Base-by-base conservation (phyloP, 2,888 invertebrate species). In the Polymixis flavicincta region DNA sequence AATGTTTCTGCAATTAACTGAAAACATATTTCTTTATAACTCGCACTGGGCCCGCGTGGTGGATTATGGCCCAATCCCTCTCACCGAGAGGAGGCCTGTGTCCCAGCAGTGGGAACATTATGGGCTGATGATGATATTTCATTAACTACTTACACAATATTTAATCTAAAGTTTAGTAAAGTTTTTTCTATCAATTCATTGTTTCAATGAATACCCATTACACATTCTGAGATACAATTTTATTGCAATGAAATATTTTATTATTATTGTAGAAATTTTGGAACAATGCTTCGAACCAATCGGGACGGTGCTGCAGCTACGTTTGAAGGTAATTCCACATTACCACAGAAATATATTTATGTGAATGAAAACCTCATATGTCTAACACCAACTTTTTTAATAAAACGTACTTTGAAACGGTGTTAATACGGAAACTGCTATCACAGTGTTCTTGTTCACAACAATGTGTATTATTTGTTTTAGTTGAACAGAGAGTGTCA, bases 211-310 rank as follows among this genome's bases (percentile, higher is more conserved):
- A n/a, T n/a, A 4, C 4, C 0, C 0, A 11, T 28, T 28, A 17
- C n/a, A 61, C 0, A 9, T 55, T 14, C 8, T 19, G 14, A 14
- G 22, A 1, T 19, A 60, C 25, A 45, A 45, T 45, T 17, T 1
- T 2, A 48, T 6, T 32, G 14, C 8, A 25, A 59, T 37, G 0
- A 45, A 25, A 25, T 52, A 2, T 52, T 13, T 52, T 63, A 81
- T 13, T 79, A 25, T 69, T 52, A 70, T 78, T 80, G 14, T 86
- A 85, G 80, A 14, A n/a, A 50, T 63, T 68, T 74, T 54, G 17
- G 37, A 83, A 80, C 59, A 74, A 90, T 91, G 91, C 83, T 76
- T 68, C 90, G 89, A 17, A 73, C 70, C 14, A 80, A 67, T 48
- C 86, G 89, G 25, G 91, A 90, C 7, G 82, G 83, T 17, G 48